phyloP scores from a whole-genome alignment of 2,888 invertebrate species.

The Diarsia rubi region DNA sequence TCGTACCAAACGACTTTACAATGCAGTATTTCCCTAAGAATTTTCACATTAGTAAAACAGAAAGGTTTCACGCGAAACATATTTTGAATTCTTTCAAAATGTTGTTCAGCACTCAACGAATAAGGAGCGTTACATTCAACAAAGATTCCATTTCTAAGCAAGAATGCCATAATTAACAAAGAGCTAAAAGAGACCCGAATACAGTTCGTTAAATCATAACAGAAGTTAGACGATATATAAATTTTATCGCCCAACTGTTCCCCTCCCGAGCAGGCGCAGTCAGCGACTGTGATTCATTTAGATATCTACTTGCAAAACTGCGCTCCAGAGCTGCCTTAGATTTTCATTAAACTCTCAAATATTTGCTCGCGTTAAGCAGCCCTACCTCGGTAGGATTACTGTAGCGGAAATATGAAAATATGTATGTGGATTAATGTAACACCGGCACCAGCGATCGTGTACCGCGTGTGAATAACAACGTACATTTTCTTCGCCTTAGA shows the following conservation, averaged over 20 bases:
- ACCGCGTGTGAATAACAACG: conserved; percentile 79
- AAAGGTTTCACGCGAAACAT: conserved; percentile 46
- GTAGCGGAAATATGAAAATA: conserved; percentile 83
- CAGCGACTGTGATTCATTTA: conserved; percentile 85
- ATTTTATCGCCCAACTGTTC: conserved; percentile 84
- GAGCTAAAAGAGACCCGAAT: conserved; percentile 79
- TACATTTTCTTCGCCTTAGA: conserved; percentile 77
- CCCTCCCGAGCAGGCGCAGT: conserved; percentile 76
- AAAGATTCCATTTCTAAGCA: conserved; percentile 68
- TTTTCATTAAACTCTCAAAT: conserved; percentile 88
- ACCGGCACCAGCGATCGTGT: conserved; percentile 73
- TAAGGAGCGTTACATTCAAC: conserved; percentile 61
- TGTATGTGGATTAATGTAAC: conserved; percentile 81
- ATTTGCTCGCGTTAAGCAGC: conserved; percentile 83
- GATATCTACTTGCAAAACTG: conserved; percentile 83
- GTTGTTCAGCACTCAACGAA: conserved; percentile 44
- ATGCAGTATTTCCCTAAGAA: conserved; percentile 49
- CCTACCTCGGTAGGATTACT: conserved; percentile 78
- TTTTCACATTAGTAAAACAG: conserved; percentile 51
- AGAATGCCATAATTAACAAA: conserved; percentile 82
- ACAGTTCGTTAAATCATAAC: conserved; percentile 88
- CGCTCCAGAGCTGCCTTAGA: conserved; percentile 80
- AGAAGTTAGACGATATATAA: conserved; percentile 87
- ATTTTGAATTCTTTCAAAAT: conserved; percentile 51
- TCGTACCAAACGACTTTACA: conserved; percentile 46